Conservation (phyloP, 2,888 invertebrate species). For the Drosophila anomelani region DNA sequence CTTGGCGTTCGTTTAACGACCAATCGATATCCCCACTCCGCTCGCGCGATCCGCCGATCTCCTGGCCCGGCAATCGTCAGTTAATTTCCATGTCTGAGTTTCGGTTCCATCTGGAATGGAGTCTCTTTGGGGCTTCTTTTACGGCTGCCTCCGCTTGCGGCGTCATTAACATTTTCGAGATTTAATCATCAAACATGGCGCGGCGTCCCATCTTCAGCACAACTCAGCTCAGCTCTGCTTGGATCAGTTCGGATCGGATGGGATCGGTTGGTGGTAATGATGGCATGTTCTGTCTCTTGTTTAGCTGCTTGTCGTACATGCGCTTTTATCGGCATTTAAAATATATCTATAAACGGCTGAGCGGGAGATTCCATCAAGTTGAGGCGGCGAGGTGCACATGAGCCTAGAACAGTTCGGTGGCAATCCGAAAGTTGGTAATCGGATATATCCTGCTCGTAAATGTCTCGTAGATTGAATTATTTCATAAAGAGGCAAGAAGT, state of each 20-base stretch:
- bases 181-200: constrained; percentile 82
- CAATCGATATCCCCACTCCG: constrained; percentile 19
- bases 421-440: constrained; percentile 29
- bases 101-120: constrained; percentile 47
- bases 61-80: constrained; percentile 58
- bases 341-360: constrained; percentile 48
- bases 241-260: constrained; percentile 18
- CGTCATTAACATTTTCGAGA: constrained; percentile 81
- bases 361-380: constrained; percentile 55
- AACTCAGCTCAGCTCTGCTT: constrained; percentile 17
- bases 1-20: constrained; percentile 74
- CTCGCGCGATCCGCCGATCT: constrained; percentile 2
- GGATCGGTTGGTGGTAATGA: constrained; percentile 69
- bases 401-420: constrained; percentile 38
- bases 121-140: constrained; percentile 45
- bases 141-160: constrained; percentile 66
- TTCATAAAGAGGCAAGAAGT: constrained; percentile 19
- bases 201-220: constrained; percentile 44
- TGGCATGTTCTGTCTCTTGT: constrained; percentile 74
- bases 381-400: constrained; percentile 31
- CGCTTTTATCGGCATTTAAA: constrained; percentile 79
- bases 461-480: constrained; percentile 18
- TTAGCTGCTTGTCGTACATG: constrained; percentile 80
- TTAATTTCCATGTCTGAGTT: constrained; percentile 74
- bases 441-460: constrained; percentile 38